Percentiles rank a stretch among this genome's conserved stretches.
phyloP scores from a whole-genome alignment of 2,888 invertebrate genomes.

The Cinara cedri region DNA sequence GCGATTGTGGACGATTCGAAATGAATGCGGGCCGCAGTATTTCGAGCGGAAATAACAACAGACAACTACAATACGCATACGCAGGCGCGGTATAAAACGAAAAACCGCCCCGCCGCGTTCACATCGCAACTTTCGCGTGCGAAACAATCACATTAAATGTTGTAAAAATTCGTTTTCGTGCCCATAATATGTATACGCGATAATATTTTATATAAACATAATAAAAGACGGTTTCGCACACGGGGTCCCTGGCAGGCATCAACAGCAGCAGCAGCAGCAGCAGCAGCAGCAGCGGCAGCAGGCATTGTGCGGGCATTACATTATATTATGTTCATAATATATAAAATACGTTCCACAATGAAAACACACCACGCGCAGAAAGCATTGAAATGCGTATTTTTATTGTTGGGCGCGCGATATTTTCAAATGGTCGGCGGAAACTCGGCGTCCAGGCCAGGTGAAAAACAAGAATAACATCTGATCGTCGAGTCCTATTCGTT shows the following conservation, averaged over 20 bases:
- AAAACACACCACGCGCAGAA: slow-evolving; percentile 17
- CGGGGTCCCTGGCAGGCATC: background rate
- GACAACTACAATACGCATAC: too few relatives aligned
- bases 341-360: slow-evolving; percentile 10
- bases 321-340: background rate
- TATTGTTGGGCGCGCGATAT: slow-evolving; percentile 9
- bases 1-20: too few relatives aligned
- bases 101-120: too few relatives aligned
- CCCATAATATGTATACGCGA: background rate
- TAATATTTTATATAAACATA: too few relatives aligned
- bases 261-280: too few relatives aligned
- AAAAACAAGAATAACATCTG: slow-evolving; percentile 45
- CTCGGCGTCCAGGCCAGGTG: slow-evolving; percentile 29
- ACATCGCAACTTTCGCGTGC: too few relatives aligned
- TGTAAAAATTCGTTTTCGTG: too few relatives aligned
- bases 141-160: too few relatives aligned
- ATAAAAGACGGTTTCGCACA: slow-evolving; percentile 1
- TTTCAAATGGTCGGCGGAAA: slow-evolving; percentile 44
- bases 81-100: too few relatives aligned
- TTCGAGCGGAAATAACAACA: too few relatives aligned
- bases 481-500: slow-evolving; percentile 20
- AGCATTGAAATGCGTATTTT: slow-evolving; percentile 20
- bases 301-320: background rate
- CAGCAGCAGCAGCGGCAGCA: too few relatives aligned
- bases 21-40: too few relatives aligned